Evolutionary conservation across 2,888 invertebrate genomes (phyloP), one percentile per base, ranked within the genome.

Genomic region (Coleophora flavipennella): DNA sequence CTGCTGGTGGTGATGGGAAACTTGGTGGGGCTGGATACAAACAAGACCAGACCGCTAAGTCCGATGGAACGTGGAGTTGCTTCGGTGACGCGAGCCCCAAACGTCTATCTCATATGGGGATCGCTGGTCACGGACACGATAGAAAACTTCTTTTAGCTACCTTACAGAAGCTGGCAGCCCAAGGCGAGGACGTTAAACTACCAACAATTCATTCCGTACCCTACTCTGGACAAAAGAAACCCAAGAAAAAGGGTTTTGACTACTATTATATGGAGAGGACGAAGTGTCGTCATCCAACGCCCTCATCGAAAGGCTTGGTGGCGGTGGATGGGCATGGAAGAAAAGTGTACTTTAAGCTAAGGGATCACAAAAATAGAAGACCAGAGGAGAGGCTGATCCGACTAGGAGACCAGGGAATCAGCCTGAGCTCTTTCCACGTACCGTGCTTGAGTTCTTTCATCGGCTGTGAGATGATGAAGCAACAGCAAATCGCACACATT

Each of bases 381-480:
- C 69, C 73, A 0, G 57, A 59, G 11, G 55, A 75, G 14, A 62
- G 83, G 31, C 20, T 75, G 10, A 41, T 49, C 2, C 34, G 50
- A 33, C 53, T 83, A 36, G 50, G 54, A 31, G 42, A 57, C 2
- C 71, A 65, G 39, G 81, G 83, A 1, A 76, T 70, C 33, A 79
- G 79, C 50, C 29, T 80, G 12, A 80, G 79, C 46, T 70, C 79
- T 2, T 83, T 79, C 49, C 83, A 84, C 47, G 53, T 68, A 39
- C 83, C 81, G 3, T 83, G 83, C 51, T 72, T 80, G 43, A 57
- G 62, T 44, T 84, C 83, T 1, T 81, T 80, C 40, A 69, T 79
- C 7, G 69, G 61, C 49, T 47, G 53, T 13, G 77, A 79, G 51
- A 42, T 61, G 36, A 58, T 72, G 62, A 74, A 65, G 41, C 54